Conservation (phyloP, 2,797 vertebrate species). For the Geotrypetes seraphini region DNA sequence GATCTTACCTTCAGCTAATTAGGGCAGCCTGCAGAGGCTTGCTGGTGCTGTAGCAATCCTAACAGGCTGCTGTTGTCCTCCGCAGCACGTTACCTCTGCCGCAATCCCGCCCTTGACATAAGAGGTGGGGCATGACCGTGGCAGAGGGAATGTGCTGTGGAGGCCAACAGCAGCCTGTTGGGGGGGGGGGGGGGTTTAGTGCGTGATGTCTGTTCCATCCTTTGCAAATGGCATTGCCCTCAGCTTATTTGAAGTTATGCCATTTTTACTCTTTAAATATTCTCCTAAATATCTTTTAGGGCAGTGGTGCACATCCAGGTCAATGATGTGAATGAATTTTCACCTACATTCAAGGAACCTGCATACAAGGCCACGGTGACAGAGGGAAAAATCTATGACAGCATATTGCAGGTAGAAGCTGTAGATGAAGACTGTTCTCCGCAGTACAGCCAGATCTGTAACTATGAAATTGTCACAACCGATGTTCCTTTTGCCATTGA, state of each 20-base stretch:
- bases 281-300: slow-evolving; percentile 56
- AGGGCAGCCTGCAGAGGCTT: no score
- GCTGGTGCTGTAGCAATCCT: no score
- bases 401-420: slow-evolving; percentile 89
- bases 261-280: background rate
- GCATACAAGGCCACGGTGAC: slow-evolving; percentile 75
- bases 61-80: no score
- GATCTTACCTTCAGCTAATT: no score
- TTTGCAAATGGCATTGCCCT: background rate
- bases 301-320: slow-evolving; percentile 95
- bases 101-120: no score
- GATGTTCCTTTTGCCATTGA: slow-evolving; percentile 88
- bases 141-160: no score
- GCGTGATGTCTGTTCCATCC: no score
- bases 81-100: no score
- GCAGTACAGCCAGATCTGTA: slow-evolving; percentile 93
- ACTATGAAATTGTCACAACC: slow-evolving; percentile 79
- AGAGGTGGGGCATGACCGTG: no score
- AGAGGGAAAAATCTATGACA: slow-evolving; percentile 90
- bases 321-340: slow-evolving; percentile 90
- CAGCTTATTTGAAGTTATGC: background rate
- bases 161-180: no score
- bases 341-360: slow-evolving; percentile 79
- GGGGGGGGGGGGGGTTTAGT: no score
- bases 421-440: slow-evolving; percentile 88